Conservation (phyloP, 2,113 vertebrate genomes). For the Myanophis thanlyinensis region DNA sequence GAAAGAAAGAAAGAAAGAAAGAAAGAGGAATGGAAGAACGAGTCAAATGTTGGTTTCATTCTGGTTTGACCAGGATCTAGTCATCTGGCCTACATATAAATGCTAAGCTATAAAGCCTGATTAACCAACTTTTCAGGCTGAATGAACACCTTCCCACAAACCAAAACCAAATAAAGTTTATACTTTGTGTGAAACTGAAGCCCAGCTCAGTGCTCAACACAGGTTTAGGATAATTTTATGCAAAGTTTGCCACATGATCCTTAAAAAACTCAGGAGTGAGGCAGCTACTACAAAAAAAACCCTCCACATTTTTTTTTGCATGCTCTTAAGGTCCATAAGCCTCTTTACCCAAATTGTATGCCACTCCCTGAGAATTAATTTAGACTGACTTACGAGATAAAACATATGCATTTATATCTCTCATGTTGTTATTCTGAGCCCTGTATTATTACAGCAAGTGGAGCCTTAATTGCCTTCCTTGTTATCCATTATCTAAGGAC, state of each 20-base stretch:
- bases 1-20: too few species aligned
- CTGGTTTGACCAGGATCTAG: background rate
- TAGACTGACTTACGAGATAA: background rate
- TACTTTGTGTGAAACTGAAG: background rate
- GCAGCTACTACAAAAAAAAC: background rate
- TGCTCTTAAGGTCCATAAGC: background rate
- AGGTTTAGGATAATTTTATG: background rate
- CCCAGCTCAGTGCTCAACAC: background rate
- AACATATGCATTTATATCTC: background rate
- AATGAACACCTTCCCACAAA: background rate
- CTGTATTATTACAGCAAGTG: background rate
- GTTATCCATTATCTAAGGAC: slow-evolving; percentile 12
- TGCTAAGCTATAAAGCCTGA: background rate
- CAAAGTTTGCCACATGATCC: background rate
- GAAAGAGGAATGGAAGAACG: too few species aligned
- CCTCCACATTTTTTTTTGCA: background rate
- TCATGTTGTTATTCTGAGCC: background rate
- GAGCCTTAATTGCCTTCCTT: slow-evolving; percentile 10
- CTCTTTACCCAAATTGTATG: background rate
- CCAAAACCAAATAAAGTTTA: background rate
- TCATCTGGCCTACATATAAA: background rate
- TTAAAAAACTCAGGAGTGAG: background rate
- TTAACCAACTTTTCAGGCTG: background rate
- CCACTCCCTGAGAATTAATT: background rate
- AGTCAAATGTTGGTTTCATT: background rate